These are phyloP conservation scores for Asarcornis scutulata DNA, from an alignment of 2,113 vertebrate species.

Conservation along the genomic window DNA sequence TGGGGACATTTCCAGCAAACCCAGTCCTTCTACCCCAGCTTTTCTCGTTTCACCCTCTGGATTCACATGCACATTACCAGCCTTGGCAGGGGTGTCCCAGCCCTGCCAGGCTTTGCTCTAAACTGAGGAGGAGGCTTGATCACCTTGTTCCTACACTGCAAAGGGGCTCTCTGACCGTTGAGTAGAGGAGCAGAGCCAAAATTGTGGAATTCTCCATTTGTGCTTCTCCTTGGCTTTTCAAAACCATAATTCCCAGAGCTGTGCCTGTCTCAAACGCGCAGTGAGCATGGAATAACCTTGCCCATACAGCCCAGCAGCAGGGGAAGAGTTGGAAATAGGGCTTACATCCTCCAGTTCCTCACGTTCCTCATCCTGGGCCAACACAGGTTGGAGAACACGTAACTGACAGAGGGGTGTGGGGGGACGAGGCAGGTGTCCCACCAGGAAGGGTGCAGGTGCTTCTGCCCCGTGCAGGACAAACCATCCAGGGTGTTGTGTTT, in stretches of 20 bases:
- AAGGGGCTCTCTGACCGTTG: background rate
- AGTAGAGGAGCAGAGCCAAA: background rate
- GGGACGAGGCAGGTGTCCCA: background rate
- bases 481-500: background rate
- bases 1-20: background rate
- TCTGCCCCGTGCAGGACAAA: background rate
- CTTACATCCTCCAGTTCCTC: background rate
- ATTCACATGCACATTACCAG: background rate
- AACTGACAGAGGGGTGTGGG: background rate
- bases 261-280: background rate
- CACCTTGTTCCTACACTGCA: background rate
- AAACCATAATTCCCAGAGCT: background rate
- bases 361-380: background rate
- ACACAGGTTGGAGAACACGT: no score
- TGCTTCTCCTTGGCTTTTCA: background rate
- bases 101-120: background rate
- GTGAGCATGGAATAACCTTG: background rate
- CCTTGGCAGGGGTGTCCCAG: background rate
- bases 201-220: background rate
- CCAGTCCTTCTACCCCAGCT: background rate
- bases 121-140: background rate
- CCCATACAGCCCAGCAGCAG: background rate
- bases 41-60: background rate
- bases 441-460: background rate
- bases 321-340: constrained; percentile 16